A percentile compares a stretch with the other conserved stretches of the same genome.
These are phyloP conservation scores for Drosophila mayri DNA, from an alignment of 1,140 invertebrate genomes.

Conservation along the genomic window DNA sequence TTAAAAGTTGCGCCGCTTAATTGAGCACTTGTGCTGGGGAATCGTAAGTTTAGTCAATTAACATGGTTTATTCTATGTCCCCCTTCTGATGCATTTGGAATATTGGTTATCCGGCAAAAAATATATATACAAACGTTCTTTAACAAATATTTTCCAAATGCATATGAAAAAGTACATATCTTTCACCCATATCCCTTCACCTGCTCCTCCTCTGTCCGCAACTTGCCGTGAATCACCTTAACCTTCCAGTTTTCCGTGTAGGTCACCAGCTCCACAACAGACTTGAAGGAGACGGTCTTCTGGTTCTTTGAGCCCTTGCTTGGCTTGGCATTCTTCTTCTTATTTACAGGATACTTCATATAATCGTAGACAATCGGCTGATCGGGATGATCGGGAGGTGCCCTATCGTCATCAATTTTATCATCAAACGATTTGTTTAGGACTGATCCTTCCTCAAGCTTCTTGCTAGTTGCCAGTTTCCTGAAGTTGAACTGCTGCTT, in stretches of 20 bases:
- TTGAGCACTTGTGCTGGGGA: slow-evolving; percentile 11
- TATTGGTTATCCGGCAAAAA: too few relatives aligned
- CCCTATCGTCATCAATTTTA: background rate
- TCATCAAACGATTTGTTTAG: background rate
- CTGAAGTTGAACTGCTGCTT: background rate
- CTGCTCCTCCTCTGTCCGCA: slow-evolving; percentile 67
- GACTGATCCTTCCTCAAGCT: background rate
- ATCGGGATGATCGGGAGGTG: background rate
- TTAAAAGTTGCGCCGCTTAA: slow-evolving; percentile 31
- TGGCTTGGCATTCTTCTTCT: slow-evolving; percentile 32
- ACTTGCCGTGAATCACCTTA: slow-evolving; percentile 28
- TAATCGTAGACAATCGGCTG: slow-evolving; percentile 57
- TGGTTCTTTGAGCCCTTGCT: background rate
- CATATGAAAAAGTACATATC: background rate
- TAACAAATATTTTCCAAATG: background rate
- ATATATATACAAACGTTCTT: too few relatives aligned
- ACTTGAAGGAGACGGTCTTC: slow-evolving; percentile 55
- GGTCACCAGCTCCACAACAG: slow-evolving; percentile 58
- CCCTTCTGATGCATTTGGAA: too few relatives aligned
- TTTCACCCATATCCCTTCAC: slow-evolving; percentile 8
- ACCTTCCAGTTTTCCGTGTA: slow-evolving; percentile 60
- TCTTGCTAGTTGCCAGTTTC: background rate
- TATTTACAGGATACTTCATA: slow-evolving; percentile 56
- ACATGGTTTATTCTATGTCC: too few relatives aligned
- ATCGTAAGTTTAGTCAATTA: background rate